Evolutionary conservation across 2,888 invertebrate species (phyloP), one percentile per base, ranked within the genome.

Genomic region (Sminthurinus aureus): DNA sequence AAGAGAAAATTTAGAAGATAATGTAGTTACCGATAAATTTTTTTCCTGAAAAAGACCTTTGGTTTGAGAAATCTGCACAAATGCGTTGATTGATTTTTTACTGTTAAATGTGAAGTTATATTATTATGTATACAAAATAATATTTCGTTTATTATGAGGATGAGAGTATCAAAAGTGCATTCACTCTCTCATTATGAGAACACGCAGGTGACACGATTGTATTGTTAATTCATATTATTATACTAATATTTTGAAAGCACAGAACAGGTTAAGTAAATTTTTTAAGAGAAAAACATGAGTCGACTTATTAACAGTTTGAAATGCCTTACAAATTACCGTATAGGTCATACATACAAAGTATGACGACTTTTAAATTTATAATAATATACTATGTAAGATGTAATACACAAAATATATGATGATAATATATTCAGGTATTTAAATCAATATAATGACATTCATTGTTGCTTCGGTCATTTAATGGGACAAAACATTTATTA

Each of bases 311-410:
- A 18, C 58, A 15, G 58, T 73, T 73, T 24, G 26, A 26, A 73
- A 73, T 73, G 73, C 73, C 73, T 73, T 73, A 73, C 24, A 66
- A 69, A 38, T 26, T 73, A 24, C 26, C 18, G 73, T 73, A 22
- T 73, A 26, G 24, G 18, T 38, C 38, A 73, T 73, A 24, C 73
- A 73, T 73, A 26, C 38, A 38, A 73, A 74, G 26, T 38, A 74
- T 74, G 38, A 24, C 38, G 26, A 26, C 18, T 26, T 38, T 74
- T 26, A 24, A 20, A 20, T 71, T 26, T 74, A 26, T 74, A 2
- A 74, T 18, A 26, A 74, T 22, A 74, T 74, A 26, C 3, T 12
- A 26, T 18, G 6, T 4, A 6, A 38, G 1, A 6, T 38, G 38
- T 38, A 38, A 38, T 38, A 38, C 38, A 38, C 38, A 38, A 38